A percentile compares a stretch with the other conserved stretches of the same genome.
Conservation (phyloP, 1,140 invertebrate species). For the Bombus superbus region DNA sequence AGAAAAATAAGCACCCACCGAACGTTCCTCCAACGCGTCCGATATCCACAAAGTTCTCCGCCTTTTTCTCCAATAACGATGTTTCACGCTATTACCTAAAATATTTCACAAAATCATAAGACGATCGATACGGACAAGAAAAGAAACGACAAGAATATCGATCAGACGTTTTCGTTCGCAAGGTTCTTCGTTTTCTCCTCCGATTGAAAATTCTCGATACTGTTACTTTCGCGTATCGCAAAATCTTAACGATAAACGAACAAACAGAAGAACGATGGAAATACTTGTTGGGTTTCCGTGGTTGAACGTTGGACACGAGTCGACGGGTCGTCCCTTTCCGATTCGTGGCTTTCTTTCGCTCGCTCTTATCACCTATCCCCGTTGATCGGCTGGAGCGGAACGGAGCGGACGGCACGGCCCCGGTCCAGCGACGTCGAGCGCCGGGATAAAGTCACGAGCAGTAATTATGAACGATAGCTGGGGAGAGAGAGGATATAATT, state of each 20-base stretch:
- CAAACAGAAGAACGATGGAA: background rate
- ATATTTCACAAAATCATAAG: background rate
- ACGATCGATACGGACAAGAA: background rate
- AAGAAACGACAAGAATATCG: background rate
- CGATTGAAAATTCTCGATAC: too few species aligned
- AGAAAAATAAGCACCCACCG: background rate
- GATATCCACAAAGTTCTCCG: too few species aligned
- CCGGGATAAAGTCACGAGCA: conserved; percentile 77
- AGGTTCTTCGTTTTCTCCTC: too few species aligned
- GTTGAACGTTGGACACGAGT: background rate
- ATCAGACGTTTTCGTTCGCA: background rate
- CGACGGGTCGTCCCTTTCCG: too few species aligned
- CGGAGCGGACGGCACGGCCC: conserved; percentile 11
- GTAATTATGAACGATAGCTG: conserved; percentile 79
- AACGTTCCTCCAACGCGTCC: too few species aligned
- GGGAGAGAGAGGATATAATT: conserved; percentile 79
- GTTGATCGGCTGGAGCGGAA: conserved; percentile 5
- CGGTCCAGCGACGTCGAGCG: conserved; percentile 64
- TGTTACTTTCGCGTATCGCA: background rate
- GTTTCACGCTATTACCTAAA: too few species aligned
- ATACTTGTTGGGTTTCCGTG: background rate
- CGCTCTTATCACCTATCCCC: conserved; percentile 18
- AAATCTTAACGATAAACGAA: background rate
- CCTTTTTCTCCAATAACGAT: too few species aligned
- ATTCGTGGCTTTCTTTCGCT: conserved; percentile 2